phyloP scores from a whole-genome alignment of 2,113 vertebrate species.

The Chamaea fasciata region DNA sequence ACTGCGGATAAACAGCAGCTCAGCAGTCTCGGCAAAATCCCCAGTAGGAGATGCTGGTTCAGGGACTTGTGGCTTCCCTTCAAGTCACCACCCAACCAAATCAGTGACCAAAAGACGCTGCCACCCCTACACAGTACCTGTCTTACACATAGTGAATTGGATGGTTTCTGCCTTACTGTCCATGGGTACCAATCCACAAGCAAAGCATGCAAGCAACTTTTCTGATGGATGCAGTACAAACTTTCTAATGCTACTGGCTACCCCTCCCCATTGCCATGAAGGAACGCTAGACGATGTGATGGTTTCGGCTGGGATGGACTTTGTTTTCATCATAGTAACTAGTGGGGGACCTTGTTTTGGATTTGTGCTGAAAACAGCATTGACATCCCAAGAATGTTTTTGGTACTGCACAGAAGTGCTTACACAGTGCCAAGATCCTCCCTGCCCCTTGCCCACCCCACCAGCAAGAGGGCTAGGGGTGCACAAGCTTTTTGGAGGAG shows the following conservation, averaged over 20 bases:
- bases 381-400: not conserved
- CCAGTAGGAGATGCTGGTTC: not conserved
- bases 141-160: not conserved
- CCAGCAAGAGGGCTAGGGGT: not conserved
- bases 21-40: not conserved
- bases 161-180: not conserved
- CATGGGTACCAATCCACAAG: not conserved
- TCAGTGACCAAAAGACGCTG: not conserved
- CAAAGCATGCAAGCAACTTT: not conserved
- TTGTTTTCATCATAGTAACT: not conserved
- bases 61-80: not conserved
- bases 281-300: not conserved
- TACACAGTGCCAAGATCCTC: not conserved
- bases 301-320: not conserved
- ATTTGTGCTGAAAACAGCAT: not conserved
- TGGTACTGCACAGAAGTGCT: not conserved
- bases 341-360: not conserved
- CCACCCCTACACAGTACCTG: accelerated
- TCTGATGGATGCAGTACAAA: not conserved
- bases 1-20: not conserved
- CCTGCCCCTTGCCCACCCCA: not conserved
- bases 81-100: not conserved
- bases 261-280: not conserved
- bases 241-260: not conserved
- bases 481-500: not conserved